Evolutionary conservation across 2,888 invertebrate genomes (phyloP).

Genomic region (Cantharis rufa): DNA sequence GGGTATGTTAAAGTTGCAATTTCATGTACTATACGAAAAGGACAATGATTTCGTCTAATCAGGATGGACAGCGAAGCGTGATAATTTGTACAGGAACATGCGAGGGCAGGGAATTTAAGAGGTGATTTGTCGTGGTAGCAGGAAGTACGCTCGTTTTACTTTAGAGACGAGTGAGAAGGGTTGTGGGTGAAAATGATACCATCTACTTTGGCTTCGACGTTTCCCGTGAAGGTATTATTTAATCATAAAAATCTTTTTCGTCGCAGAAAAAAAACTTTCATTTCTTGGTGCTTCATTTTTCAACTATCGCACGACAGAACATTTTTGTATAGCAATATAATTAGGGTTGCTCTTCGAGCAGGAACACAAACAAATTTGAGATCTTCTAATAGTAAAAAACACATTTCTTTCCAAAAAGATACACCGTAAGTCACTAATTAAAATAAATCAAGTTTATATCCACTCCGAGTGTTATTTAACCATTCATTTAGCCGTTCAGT

Average conservation of each 20-base stretch:
- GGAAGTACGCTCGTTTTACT: conserved; percentile 41
- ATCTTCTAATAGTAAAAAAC: background rate
- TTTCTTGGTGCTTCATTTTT: background rate
- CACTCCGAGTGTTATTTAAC: background rate
- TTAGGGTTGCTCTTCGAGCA: background rate
- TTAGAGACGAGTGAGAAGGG: conserved; percentile 17
- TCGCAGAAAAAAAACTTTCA: background rate
- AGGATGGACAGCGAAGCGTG: conserved; percentile 42
- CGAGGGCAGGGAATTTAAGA: conserved; percentile 1
- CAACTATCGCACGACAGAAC: background rate
- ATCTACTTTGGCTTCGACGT: background rate
- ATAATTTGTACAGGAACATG: conserved; percentile 49
- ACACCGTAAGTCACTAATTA: background rate
- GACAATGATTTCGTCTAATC: conserved; percentile 34
- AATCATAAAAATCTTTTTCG: background rate
- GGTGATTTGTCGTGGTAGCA: conserved; percentile 12
- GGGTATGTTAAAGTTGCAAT: background rate
- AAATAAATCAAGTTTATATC: background rate
- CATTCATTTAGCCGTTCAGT: background rate
- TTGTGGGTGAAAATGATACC: conserved; percentile 15
- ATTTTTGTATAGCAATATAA: background rate
- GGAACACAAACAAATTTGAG: background rate
- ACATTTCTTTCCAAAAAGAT: background rate
- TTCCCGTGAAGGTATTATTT: background rate
- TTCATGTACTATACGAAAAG: background rate